Percentiles rank a stretch among this genome's conserved stretches.
Conservation (phyloP, 2,888 invertebrate species). For the Hipparchia sbordonii region DNA sequence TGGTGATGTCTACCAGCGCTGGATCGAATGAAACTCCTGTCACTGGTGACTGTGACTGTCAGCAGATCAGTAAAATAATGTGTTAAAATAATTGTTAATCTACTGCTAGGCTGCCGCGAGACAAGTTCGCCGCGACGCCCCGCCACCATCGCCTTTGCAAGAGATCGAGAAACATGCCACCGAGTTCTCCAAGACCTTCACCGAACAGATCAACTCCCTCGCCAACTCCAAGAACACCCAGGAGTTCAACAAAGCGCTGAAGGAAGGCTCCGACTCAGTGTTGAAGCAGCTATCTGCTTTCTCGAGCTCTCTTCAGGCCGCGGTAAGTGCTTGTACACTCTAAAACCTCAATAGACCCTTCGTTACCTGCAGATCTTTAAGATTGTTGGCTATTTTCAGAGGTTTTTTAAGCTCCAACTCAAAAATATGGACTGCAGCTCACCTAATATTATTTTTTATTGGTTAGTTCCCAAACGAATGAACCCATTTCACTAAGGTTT, state of each 20-base stretch:
- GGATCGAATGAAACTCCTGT: no score
- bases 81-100: neutral
- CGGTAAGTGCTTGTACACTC: conserved; percentile 54
- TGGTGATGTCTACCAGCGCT: no score
- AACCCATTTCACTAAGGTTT: no score
- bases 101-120: conserved; percentile 54
- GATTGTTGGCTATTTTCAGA: no score
- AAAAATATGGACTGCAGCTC: no score
- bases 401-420: no score
- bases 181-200: conserved; percentile 64
- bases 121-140: conserved; percentile 62
- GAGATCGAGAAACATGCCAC: conserved; percentile 65
- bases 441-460: no score
- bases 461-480: no score
- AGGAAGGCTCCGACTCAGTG: conserved; percentile 65
- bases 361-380: no score
- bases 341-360: no score
- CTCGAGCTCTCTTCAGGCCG: conserved; percentile 57
- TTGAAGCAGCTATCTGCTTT: conserved; percentile 58
- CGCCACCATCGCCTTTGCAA: conserved; percentile 49
- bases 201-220: conserved; percentile 57
- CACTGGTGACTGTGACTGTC: no score
- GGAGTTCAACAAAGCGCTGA: conserved; percentile 63
- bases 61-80: neutral
- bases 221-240: conserved; percentile 66